phyloP scores from a whole-genome alignment of 2,888 invertebrate genomes.

The Catocala fraxini region DNA sequence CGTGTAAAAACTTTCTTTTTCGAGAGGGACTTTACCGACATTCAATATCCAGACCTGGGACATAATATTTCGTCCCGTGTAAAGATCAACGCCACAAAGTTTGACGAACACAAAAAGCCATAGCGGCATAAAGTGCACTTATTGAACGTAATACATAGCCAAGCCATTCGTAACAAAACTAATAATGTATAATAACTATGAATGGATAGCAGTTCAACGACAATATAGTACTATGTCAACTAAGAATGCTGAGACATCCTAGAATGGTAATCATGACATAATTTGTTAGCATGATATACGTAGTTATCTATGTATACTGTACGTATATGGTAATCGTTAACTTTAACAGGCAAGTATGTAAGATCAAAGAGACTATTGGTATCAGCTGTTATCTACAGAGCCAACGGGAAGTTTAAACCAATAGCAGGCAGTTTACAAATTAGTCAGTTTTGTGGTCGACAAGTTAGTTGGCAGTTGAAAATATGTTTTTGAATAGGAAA shows the following conservation, averaged over 20 bases:
- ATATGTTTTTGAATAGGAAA: too few species aligned
- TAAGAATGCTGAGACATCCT: constrained; percentile 5
- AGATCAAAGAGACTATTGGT: background rate
- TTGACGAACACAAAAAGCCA: too few species aligned
- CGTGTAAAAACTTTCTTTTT: too few species aligned
- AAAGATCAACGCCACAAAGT: too few species aligned
- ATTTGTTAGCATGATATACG: constrained; percentile 23
- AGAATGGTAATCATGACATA: constrained; percentile 33
- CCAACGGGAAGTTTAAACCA: background rate
- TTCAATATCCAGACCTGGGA: too few species aligned
- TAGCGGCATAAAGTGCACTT: too few species aligned
- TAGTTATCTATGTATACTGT: background rate
- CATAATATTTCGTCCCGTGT: too few species aligned
- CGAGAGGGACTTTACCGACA: too few species aligned
- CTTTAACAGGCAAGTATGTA: background rate
- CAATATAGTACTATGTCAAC: constrained; percentile 6
- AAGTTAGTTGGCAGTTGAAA: background rate
- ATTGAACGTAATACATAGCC: too few species aligned
- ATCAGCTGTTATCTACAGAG: background rate
- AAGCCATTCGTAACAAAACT: background rate
- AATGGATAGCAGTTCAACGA: background rate
- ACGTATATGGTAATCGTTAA: constrained; percentile 10
- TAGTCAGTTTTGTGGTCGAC: background rate
- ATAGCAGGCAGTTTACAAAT: background rate
- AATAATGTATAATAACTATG: background rate